Base-by-base conservation (phyloP, 1,140 invertebrate genomes). In the Drosophila arawakana region DNA sequence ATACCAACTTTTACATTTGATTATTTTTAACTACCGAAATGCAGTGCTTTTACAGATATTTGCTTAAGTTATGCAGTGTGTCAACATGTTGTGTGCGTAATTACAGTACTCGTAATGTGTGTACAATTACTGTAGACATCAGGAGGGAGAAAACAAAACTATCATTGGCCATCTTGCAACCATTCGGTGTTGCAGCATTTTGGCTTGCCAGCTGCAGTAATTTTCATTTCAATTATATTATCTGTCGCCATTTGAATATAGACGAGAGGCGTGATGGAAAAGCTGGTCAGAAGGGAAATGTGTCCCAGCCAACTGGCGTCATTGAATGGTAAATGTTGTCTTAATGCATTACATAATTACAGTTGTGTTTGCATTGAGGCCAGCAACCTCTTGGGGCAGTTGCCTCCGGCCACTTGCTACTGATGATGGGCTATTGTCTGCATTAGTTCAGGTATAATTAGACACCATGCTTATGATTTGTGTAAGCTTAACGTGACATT, bases 291-390 rank as follows among this genome's bases (percentile, higher is more conserved):
- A 13, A 13, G 9, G 10, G 30, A 44, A 30, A 30, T 25, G 35
- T 8, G 11, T 9, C 43, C 30, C 8, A 15, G 47, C 11, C n/a
- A 34, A 37, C 3, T 44, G 7, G 25, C 25, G 63, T 13, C 54
- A 15, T 11, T 11, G 46, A 85, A 69, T 66, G 81, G 74, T 81
- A 76, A 86, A 89, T 88, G 80, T 83, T 80, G 83, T 76, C 76
- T 80, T 80, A 78, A 88, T 86, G 79, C 83, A 89, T 86, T 89
- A 80, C 83, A 88, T 86, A 86, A 86, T 86, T 86, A 89, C 80
- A 71, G 84, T 72, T 83, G 77, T 83, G 83, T 86, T 86, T 89
- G 84, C 83, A 67, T 65, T 80, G 83, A 60, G 83, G 6, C 69
- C 80, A 73, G 41, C 58, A 59, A 69, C 74, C 82, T 67, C 76